A percentile compares a stretch with the other conserved stretches of the same genome.
phyloP scores from a whole-genome alignment of 2,113 vertebrate genomes.

The Chloropsis cyanopogon region DNA sequence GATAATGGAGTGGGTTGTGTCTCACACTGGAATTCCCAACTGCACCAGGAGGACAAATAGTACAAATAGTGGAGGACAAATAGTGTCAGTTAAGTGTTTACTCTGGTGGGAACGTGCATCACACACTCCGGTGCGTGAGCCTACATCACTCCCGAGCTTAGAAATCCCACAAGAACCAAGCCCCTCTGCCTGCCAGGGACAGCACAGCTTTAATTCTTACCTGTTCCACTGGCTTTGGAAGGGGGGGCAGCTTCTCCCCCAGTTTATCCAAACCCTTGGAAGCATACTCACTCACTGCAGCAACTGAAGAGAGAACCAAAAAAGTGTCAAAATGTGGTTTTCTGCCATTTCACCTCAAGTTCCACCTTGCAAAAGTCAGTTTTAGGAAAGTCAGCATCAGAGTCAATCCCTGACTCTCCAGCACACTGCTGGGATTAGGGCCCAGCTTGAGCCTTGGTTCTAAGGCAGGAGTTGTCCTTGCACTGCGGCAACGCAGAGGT shows the following conservation, averaged over 20 bases:
- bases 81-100: background rate
- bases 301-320: slow-evolving; percentile 58
- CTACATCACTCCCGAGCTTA: background rate
- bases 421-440: background rate
- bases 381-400: background rate
- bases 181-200: background rate
- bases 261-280: slow-evolving; percentile 82
- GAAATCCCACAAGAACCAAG: background rate
- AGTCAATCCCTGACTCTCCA: background rate
- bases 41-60: background rate
- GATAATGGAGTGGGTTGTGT: accelerated
- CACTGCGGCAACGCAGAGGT: accelerated
- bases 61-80: too few species aligned
- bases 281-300: slow-evolving; percentile 78
- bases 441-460: background rate
- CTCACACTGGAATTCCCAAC: background rate
- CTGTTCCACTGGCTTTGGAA: slow-evolving; percentile 84
- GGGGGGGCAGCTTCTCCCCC: slow-evolving; percentile 81
- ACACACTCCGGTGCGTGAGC: background rate
- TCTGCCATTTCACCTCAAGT: too few species aligned
- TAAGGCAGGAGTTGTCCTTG: background rate
- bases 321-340: accelerated
- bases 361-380: background rate
- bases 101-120: too few species aligned
- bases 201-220: slow-evolving; percentile 48